A percentile compares a stretch with the other conserved stretches of the same genome.
phyloP scores from a whole-genome alignment of 2,797 vertebrate species.

The Hybognathus amarus region DNA sequence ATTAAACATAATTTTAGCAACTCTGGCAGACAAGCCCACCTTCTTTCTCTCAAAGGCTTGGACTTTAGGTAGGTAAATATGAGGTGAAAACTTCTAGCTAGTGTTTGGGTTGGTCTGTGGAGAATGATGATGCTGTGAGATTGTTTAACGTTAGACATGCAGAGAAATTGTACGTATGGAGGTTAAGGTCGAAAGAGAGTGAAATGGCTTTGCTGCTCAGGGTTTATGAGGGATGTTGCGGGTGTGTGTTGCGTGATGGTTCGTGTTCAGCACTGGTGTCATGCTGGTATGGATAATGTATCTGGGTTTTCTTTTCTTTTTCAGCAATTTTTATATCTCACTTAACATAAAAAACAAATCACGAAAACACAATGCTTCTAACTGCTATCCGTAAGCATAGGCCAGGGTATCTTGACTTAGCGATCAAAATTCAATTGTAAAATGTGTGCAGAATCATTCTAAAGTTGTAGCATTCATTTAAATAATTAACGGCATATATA shows the following conservation, averaged over 20 bases:
- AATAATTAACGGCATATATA: neutral
- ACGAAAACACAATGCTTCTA: neutral
- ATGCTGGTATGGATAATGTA: conserved; percentile 30
- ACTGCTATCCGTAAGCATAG: neutral
- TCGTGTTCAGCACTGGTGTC: conserved; percentile 51
- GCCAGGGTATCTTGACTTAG: neutral
- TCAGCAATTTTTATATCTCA: neutral
- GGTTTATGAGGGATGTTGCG: conserved; percentile 51
- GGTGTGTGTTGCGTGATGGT: conserved; percentile 50
- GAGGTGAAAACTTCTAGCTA: conserved; percentile 64
- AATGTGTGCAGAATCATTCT: neutral
- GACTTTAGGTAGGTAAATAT: conserved; percentile 83
- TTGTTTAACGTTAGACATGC: conserved; percentile 17
- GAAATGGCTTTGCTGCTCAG: conserved; percentile 59
- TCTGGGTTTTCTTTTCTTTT: conserved; percentile 19
- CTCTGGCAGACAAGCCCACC: conserved; percentile 71
- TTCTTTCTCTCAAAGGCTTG: conserved; percentile 78
- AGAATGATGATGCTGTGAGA: conserved; percentile 32
- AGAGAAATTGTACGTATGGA: conserved; percentile 53
- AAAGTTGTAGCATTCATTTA: neutral
- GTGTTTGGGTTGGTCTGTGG: conserved; percentile 48
- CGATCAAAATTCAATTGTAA: neutral
- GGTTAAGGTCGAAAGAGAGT: conserved; percentile 56
- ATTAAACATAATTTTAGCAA: conserved; percentile 61
- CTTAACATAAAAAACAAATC: neutral